phyloP scores from a whole-genome alignment of 2,797 vertebrate genomes.

The Coregonus sp. region DNA sequence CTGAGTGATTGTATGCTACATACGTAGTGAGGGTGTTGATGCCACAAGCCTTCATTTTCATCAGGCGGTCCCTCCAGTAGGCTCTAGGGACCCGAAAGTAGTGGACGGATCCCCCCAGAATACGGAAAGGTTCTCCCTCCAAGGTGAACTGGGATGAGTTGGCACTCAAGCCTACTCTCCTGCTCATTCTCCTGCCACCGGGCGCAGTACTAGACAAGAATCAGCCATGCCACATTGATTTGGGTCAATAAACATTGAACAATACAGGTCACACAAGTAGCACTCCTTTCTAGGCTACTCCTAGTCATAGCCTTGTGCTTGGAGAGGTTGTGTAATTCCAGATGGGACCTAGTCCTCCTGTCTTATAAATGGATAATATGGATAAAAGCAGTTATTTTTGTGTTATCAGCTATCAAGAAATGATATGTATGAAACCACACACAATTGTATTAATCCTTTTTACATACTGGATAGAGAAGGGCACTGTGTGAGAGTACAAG shows the following conservation, averaged over 20 bases:
- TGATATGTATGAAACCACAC: not conserved
- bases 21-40: constrained; percentile 93
- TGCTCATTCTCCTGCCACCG: constrained; percentile 58
- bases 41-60: constrained; percentile 92
- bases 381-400: not conserved
- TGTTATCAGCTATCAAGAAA: not conserved
- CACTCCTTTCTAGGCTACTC: not conserved
- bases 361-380: not conserved
- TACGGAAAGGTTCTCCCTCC: constrained; percentile 79
- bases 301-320: not conserved
- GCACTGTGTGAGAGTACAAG: not conserved
- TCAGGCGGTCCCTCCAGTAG: constrained; percentile 89
- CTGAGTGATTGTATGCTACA: constrained; percentile 32
- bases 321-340: not conserved
- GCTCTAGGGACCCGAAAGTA: constrained; percentile 89
- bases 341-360: not conserved
- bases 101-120: constrained; percentile 88
- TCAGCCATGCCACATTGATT: not conserved
- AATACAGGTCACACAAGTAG: constrained; percentile 34
- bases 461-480: not conserved
- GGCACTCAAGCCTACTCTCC: constrained; percentile 77
- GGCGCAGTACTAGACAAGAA: constrained; percentile 58
- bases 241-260: constrained; percentile 2
- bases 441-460: not conserved
- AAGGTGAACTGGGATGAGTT: constrained; percentile 81